A percentile compares a stretch with the other conserved stretches of the same genome.
These are phyloP conservation scores for Cynopterus brachyotis DNA, from an alignment of 2,113 vertebrate species.

Conservation along the genomic window DNA sequence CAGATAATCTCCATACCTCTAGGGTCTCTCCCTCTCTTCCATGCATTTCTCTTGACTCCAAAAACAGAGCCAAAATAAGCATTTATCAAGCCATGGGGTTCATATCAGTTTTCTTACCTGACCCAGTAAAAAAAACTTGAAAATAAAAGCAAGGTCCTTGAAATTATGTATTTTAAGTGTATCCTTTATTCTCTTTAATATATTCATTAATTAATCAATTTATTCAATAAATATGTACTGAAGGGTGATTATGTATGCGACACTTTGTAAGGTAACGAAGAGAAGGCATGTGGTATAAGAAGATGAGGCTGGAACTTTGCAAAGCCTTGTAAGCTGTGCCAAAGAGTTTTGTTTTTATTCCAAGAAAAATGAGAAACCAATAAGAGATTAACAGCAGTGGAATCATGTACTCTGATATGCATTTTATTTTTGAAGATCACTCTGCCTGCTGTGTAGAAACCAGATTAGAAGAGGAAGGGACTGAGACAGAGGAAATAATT, in stretches of 20 bases:
- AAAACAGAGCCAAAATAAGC: neutral
- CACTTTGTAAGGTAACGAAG: neutral
- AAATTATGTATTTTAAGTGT: neutral
- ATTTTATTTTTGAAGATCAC: neutral
- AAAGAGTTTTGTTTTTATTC: conserved; percentile 18
- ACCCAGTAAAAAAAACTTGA: neutral
- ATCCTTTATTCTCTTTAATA: neutral
- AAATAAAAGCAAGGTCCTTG: neutral
- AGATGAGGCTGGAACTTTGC: neutral
- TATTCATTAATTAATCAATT: neutral
- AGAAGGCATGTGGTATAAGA: neutral
- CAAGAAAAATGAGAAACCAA: neutral
- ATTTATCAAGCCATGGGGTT: neutral
- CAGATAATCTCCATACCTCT: neutral
- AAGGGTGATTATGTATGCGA: neutral
- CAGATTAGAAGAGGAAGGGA: neutral
- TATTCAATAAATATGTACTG: neutral
- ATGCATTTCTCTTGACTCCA: neutral
- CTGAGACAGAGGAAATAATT: neutral
- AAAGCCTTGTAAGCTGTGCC: neutral
- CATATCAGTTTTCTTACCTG: neutral
- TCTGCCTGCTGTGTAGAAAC: neutral
- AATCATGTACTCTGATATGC: neutral
- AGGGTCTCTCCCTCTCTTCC: neutral
- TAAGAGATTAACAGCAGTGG: neutral